Conservation (phyloP, 2,888 invertebrate genomes). For the Troides helena region DNA sequence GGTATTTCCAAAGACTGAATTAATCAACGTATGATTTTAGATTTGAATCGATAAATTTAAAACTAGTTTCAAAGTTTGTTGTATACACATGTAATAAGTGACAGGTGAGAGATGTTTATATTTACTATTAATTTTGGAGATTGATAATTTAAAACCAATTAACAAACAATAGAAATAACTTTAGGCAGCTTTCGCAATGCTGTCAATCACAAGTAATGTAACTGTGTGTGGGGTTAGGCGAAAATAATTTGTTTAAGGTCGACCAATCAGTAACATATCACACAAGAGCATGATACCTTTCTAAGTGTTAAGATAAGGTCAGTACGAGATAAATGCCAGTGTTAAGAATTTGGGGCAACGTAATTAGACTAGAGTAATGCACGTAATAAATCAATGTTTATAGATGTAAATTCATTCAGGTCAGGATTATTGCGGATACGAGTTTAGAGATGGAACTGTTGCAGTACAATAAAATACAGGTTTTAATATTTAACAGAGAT, state of each 20-base stretch:
- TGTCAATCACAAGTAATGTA: constrained; percentile 18
- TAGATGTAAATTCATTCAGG: constrained; percentile 12
- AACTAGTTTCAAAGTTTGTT: neutral
- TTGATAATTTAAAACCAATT: neutral
- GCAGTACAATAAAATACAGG: too few species aligned
- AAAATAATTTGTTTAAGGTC: constrained; percentile 38
- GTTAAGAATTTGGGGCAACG: constrained; percentile 35
- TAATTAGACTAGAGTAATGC: constrained; percentile 18
- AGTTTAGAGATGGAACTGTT: neutral
- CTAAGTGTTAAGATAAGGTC: constrained; percentile 40
- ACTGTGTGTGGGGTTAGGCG: constrained; percentile 26
- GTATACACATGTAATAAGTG: too few species aligned
- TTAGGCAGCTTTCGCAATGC: neutral
- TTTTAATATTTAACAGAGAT: neutral
- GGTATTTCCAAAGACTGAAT: neutral
- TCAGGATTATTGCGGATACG: neutral
- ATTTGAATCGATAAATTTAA: constrained; percentile 1
- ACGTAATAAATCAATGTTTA: constrained; percentile 21
- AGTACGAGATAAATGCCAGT: constrained; percentile 35
- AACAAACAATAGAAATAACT: constrained; percentile 15
- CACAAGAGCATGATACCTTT: constrained; percentile 38
- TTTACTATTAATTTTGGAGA: neutral
- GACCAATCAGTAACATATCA: constrained; percentile 34
- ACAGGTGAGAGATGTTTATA: constrained; percentile 4
- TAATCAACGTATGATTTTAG: neutral